These are phyloP conservation scores for Labeo calbasu DNA, from an alignment of 2,797 vertebrate species.

Conservation along the genomic window DNA sequence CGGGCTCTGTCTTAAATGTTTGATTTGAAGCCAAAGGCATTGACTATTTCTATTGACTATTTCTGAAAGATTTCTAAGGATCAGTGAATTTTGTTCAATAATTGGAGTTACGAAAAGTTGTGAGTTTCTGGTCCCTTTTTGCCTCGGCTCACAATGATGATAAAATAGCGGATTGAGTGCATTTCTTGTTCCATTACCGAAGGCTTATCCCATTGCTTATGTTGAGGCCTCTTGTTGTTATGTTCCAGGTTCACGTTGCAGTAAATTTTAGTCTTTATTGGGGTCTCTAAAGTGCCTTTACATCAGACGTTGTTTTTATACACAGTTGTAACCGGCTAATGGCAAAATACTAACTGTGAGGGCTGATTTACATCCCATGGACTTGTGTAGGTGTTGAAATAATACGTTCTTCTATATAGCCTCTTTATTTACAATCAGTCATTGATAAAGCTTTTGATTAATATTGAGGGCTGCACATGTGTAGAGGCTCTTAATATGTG, in stretches of 20 bases:
- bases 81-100: constrained; percentile 3
- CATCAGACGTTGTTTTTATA: background rate
- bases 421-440: background rate
- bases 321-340: background rate
- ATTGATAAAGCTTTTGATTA: constrained; percentile 22
- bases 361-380: background rate
- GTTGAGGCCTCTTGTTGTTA: background rate
- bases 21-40: constrained; percentile 10
- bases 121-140: background rate
- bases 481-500: background rate
- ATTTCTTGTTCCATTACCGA: background rate
- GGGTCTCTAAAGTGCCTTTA: background rate
- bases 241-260: background rate
- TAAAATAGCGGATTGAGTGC: background rate
- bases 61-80: constrained; percentile 5
- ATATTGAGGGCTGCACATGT: background rate
- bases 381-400: constrained; percentile 11
- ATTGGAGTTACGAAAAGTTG: background rate
- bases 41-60: background rate
- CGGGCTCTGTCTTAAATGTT: constrained; percentile 1
- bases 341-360: background rate
- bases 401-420: background rate
- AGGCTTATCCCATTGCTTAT: background rate
- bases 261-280: constrained; percentile 3
- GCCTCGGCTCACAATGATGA: background rate